These are phyloP conservation scores for Marmota monax DNA, from an alignment of 2,113 vertebrate species.

Conservation along the genomic window DNA sequence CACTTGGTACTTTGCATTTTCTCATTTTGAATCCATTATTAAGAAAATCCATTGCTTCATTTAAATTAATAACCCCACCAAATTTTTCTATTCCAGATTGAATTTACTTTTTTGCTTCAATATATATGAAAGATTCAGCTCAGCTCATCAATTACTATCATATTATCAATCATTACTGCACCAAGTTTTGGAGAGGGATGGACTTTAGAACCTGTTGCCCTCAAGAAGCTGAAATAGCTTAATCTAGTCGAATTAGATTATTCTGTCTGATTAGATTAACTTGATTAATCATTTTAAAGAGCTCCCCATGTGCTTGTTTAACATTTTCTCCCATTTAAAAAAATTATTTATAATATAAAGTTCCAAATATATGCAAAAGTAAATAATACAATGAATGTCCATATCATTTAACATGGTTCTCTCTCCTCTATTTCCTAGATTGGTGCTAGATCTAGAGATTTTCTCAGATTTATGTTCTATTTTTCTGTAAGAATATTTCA, in stretches of 20 bases:
- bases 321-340: slow-evolving; percentile 5
- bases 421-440: slow-evolving; percentile 29
- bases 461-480: slow-evolving; percentile 34
- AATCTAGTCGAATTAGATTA: not conserved
- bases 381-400: not conserved
- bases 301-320: slow-evolving; percentile 26
- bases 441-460: slow-evolving; percentile 31
- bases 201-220: not conserved
- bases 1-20: slow-evolving; percentile 46
- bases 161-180: not conserved
- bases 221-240: slow-evolving; percentile 1
- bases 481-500: slow-evolving; percentile 45
- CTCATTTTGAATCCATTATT: slow-evolving; percentile 43
- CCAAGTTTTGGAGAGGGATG: not conserved
- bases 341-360: slow-evolving; percentile 36
- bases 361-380: slow-evolving; percentile 60
- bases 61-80: slow-evolving; percentile 52
- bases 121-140: slow-evolving; percentile 23
- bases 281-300: not conserved
- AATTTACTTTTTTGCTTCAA: not conserved
- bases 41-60: not conserved
- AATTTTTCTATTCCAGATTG: slow-evolving; percentile 37
- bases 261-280: not conserved
- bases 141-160: not conserved
- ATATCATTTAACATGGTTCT: slow-evolving; percentile 26